Evolutionary conservation across 2,113 vertebrate genomes (phyloP), one percentile per base, ranked within the genome.

Genomic region (Onychorhynchus coronatus): DNA sequence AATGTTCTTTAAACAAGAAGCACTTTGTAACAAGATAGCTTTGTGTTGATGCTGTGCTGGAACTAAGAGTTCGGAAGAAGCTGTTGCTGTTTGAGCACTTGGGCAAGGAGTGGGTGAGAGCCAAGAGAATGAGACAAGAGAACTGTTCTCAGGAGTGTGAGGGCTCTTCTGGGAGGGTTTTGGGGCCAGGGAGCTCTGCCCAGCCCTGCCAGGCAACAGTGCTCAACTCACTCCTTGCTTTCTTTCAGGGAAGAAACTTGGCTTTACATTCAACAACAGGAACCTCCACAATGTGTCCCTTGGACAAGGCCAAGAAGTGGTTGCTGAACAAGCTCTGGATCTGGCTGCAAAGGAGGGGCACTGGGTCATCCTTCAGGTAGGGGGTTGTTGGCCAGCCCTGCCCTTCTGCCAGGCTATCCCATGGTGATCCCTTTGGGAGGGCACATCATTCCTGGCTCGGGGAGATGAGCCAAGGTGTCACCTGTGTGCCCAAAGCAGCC

Each of bases 281-380:
- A 99, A 99, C 92, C 98, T 99, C 63, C 99, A 99, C 98, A 99
- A 99, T 4, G 97, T 99, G 14, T 99, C 99, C 44, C 96, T 99
- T 58, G 99, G 99, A 11, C 99, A 99, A 97, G 99, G 99, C 53
- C 99, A 99, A 84, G 99, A 99, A 85, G 94, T 98, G 0, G 97
- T 99, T 35, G 99, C 99, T 27, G 99, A 99, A 37, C 98, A 98
- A 70, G 97, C 98, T 2, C 97, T 99, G 46, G 98, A 98, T 33
- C 49, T 99, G 68, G 99, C 99, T 65, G 98, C 99, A 0, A 95
- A 95, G 91, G 98, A 98, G 18, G 99, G 99, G 6, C 99, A 99
- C 94, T 99, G 99, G 99, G 99, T 99, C 70, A 99, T 99, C 95
- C 96, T 99, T 42, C 99, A 99, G 99, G 99, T 98, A 98, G 0